These are phyloP conservation scores for Anisognathus igniventris DNA, from an alignment of 2,797 vertebrate genomes.

Conservation along the genomic window DNA sequence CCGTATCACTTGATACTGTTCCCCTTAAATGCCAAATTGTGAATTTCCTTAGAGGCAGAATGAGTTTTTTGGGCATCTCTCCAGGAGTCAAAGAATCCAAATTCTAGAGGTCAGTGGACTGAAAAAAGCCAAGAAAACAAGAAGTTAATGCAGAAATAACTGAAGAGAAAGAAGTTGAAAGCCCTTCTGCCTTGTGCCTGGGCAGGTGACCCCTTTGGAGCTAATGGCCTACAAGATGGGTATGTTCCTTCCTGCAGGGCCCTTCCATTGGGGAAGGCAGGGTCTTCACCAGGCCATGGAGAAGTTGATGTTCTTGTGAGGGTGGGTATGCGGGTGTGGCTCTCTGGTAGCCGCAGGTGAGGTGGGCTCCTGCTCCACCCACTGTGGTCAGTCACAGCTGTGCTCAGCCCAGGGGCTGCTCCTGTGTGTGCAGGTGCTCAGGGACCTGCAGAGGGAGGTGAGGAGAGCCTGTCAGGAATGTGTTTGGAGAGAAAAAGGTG, in stretches of 20 bases:
- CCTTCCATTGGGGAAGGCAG: not conserved
- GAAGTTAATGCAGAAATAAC: constrained; percentile 49
- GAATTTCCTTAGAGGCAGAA: constrained; percentile 58
- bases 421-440: not conserved
- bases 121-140: constrained; percentile 37
- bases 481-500: not conserved
- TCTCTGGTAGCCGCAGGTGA: not conserved
- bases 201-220: constrained; percentile 19
- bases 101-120: constrained; percentile 46
- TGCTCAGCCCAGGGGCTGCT: not conserved
- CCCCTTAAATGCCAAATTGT: constrained; percentile 56
- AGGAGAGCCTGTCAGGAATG: not conserved
- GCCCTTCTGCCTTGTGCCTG: not conserved
- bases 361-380: not conserved
- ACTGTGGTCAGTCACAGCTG: accelerated
- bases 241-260: not conserved
- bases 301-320: accelerated
- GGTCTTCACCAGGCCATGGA: not conserved
- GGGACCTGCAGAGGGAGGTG: not conserved
- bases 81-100: constrained; percentile 45
- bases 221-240: constrained; percentile 21
- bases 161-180: not conserved
- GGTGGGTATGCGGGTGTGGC: not conserved
- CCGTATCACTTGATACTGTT: constrained; percentile 40
- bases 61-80: constrained; percentile 57